These are phyloP conservation scores for Coracias cyanogaster DNA, from an alignment of 2,797 vertebrate species.

Conservation along the genomic window DNA sequence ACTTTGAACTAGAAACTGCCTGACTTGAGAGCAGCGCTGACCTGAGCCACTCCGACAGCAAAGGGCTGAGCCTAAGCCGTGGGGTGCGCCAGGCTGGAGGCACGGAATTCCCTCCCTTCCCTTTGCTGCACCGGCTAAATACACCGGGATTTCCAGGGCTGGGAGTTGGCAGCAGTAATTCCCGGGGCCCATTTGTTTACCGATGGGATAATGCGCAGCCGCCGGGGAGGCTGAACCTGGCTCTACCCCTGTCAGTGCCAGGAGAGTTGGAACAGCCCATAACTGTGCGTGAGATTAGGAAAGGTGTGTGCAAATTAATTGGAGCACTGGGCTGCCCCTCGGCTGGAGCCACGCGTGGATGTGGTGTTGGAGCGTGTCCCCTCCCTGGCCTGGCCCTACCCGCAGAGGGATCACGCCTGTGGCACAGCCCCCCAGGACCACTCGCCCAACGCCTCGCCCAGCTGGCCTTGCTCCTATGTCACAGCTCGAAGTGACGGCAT, in stretches of 20 bases:
- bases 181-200: background rate
- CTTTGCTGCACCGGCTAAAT: accelerated
- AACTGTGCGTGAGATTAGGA: background rate
- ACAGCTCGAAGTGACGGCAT: conserved; percentile 32
- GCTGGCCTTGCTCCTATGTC: conserved; percentile 33
- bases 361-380: background rate
- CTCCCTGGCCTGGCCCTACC: background rate
- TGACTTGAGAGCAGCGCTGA: background rate
- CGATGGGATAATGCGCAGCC: background rate
- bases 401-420: background rate
- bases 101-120: background rate
- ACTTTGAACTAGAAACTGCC: conserved; percentile 43
- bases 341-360: background rate
- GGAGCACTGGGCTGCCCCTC: conserved; percentile 16
- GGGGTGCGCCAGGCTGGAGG: background rate
- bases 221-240: background rate
- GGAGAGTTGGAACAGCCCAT: conserved; percentile 53
- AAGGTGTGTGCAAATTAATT: conserved; percentile 55
- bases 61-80: background rate
- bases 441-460: background rate
- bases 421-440: background rate
- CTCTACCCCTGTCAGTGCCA: conserved; percentile 7
- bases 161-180: background rate
- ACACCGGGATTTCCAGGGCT: background rate
- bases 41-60: background rate